phyloP scores from a whole-genome alignment of 2,888 invertebrate species.

The Epinotia nisella region DNA sequence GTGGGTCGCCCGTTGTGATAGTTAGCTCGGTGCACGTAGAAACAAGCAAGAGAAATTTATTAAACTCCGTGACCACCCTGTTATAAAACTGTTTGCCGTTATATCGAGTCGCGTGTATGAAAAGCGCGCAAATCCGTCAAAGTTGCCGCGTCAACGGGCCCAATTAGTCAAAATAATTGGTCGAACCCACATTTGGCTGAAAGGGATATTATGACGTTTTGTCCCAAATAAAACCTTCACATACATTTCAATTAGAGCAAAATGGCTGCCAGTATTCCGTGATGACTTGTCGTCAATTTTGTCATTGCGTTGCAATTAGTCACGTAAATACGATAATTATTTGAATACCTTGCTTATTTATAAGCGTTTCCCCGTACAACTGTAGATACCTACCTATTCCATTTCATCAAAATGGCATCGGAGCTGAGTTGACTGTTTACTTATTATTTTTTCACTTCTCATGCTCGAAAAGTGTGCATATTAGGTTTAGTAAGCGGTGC shows the following conservation, averaged over 20 bases:
- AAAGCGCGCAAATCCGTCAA: conserved; percentile 49
- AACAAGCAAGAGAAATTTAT: no score
- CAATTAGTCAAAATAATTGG: conserved; percentile 54
- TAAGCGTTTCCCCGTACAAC: not conserved
- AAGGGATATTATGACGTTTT: conserved; percentile 35
- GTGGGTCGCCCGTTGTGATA: no score
- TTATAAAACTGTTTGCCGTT: conserved; percentile 12
- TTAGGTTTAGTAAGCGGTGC: no score
- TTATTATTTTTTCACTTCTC: no score
- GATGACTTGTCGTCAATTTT: conserved; percentile 24
- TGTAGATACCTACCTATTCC: no score
- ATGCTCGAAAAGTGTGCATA: no score
- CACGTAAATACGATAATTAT: not conserved
- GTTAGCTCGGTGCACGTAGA: no score
- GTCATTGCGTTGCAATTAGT: not conserved
- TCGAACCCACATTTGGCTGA: conserved; percentile 38
- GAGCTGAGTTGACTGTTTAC: not conserved
- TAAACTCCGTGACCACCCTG: not conserved
- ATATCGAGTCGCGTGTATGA: conserved; percentile 42
- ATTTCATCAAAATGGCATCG: not conserved
- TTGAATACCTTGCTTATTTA: not conserved
- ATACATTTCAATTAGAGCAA: conserved; percentile 33
- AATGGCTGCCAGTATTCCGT: conserved; percentile 32
- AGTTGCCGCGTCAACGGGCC: conserved; percentile 49
- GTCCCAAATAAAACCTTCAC: conserved; percentile 28